Evolutionary conservation across 2,113 vertebrate species (phyloP), one percentile per base, ranked within the genome.

Genomic region (Oxygymnocypris stewartii): DNA sequence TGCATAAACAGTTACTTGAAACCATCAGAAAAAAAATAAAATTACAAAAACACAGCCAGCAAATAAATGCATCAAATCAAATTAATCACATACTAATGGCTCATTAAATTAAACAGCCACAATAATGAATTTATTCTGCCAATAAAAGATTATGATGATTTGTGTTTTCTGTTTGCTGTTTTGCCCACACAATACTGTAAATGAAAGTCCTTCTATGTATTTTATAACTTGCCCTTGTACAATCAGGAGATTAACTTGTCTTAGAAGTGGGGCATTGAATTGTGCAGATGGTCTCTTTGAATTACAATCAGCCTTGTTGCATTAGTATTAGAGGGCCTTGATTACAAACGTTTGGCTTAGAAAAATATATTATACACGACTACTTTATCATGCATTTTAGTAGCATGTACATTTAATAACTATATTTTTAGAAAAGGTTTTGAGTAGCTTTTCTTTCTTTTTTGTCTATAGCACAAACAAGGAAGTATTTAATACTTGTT

Each of bases 51-150:
- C 13, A 40, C 83, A 74, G 78, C 76, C 69, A 8, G 40, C 63
- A 87, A 84, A 77, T 57, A 59, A 63, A 82, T 35, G 75, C 82
- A 77, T 85, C 51, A 67, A 69, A 84, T 85, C 78, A 69, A 85
- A 79, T 82, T 61, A 75, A 78, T 77, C 86, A n/a, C 63, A 83
- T 54, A 57, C 65, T 87, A 84, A 87, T 80, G 23, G 79, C 67
- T 84, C 54, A 78, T 79, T 69, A 67, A 84, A 85, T 75, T 75
- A 81, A 74, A 75, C 76, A 0, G 63, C 73, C 25, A 71, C 77
- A 79, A 2, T 31, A 31, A 67, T 37, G 18, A 71, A 73, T 87
- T 65, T 61, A 57, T 79, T 61, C 76, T 87, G 77, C 78, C 77
- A 23, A 61, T 44, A 61, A 73, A 59, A 31, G 51, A 74, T 31